phyloP scores from a whole-genome alignment of 2,888 invertebrate genomes.

The Drosophila macrospina region DNA sequence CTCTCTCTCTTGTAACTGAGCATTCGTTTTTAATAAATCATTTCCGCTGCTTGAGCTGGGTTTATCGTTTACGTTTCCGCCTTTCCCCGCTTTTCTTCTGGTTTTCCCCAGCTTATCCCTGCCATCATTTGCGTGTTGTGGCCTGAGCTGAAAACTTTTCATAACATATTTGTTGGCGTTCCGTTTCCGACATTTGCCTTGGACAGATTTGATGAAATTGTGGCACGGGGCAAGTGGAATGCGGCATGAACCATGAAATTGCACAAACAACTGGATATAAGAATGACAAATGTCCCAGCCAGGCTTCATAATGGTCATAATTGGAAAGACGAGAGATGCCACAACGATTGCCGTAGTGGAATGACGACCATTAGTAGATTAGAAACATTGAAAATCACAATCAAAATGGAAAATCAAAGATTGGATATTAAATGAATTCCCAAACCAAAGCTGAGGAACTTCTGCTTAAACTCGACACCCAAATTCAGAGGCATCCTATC shows the following conservation, averaged over 20 bases:
- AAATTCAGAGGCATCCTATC: neutral
- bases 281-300: constrained; percentile 39
- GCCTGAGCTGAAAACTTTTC: constrained; percentile 38
- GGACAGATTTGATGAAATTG: constrained; percentile 57
- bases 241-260: constrained; percentile 55
- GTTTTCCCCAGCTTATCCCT: constrained; percentile 5
- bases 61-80: constrained; percentile 71
- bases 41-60: constrained; percentile 74
- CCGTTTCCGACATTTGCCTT: constrained; percentile 43
- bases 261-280: constrained; percentile 17
- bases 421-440: neutral
- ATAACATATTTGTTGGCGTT: constrained; percentile 56
- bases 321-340: constrained; percentile 56
- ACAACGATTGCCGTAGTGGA: constrained; percentile 43
- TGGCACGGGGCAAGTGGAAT: constrained; percentile 3
- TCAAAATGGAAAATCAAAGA: constrained; percentile 41
- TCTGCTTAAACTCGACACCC: constrained; percentile 4
- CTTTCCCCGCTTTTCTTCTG: constrained; percentile 13
- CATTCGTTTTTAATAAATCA: constrained; percentile 74
- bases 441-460: too few species aligned
- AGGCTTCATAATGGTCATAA: constrained; percentile 57
- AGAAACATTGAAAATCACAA: constrained; percentile 44
- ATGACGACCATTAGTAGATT: constrained; percentile 72
- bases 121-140: constrained; percentile 40
- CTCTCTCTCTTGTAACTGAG: neutral